phyloP scores from a whole-genome alignment of 1,140 invertebrate genomes.

The Lucilia sericata region DNA sequence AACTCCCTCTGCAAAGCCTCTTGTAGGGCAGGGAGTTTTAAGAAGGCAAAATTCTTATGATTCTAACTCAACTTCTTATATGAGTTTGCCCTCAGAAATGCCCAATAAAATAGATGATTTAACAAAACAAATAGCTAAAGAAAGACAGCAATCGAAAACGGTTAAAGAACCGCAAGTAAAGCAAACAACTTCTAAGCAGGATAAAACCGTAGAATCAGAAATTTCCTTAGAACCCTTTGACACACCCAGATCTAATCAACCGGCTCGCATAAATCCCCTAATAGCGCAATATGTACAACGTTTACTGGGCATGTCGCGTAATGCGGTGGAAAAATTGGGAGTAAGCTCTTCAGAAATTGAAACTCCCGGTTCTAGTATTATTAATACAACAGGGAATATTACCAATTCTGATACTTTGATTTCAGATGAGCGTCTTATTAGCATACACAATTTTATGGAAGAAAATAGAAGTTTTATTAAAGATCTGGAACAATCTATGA shows the following conservation, averaged over 20 bases:
- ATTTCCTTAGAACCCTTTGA: background rate
- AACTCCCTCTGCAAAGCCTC: background rate
- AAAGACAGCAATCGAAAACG: background rate
- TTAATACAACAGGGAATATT: conserved; percentile 56
- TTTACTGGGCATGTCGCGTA: conserved; percentile 57
- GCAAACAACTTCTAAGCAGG: background rate
- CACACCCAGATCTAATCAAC: background rate
- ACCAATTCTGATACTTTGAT: background rate
- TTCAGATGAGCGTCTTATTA: conserved; percentile 48
- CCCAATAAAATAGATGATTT: conserved; percentile 12
- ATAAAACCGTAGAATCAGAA: background rate
- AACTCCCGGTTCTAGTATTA: conserved; percentile 58
- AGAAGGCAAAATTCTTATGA: conserved; percentile 59
- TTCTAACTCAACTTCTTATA: conserved; percentile 62
- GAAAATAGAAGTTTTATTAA: conserved; percentile 62
- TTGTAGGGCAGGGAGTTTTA: background rate
- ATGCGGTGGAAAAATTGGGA: conserved; percentile 52
- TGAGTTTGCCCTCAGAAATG: conserved; percentile 55
- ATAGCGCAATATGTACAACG: conserved; percentile 61
- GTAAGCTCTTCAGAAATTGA: conserved; percentile 55
- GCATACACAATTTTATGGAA: conserved; percentile 57
- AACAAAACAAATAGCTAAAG: conserved; percentile 14
- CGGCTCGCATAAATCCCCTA: conserved; percentile 54
- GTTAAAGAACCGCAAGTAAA: background rate
- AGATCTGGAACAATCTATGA: conserved; percentile 60